Conservation (phyloP, 2,113 vertebrate species). For the Thermophis baileyi region DNA sequence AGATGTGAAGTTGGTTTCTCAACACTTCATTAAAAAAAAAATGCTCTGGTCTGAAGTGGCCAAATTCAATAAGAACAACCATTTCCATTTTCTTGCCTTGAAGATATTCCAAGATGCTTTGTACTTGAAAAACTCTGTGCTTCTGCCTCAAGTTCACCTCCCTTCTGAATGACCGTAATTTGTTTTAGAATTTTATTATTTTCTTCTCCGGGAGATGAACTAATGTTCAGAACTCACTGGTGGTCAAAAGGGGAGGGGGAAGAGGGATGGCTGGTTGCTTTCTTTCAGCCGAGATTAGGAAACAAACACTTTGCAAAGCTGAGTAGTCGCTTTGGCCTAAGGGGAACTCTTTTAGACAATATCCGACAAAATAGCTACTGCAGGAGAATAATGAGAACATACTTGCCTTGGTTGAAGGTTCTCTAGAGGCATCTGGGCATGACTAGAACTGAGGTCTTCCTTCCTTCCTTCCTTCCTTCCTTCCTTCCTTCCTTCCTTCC, state of each 20-base stretch:
- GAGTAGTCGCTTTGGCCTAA: not conserved
- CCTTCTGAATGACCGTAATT: not conserved
- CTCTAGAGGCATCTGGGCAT: not conserved
- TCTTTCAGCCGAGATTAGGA: not conserved
- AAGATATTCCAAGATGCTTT: not conserved
- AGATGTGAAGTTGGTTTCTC: not conserved
- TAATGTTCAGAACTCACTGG: not conserved
- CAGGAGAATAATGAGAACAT: not conserved
- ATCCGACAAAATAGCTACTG: not conserved
- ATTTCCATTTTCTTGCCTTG: not conserved
- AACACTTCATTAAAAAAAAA: not conserved
- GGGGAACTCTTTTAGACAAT: not conserved
- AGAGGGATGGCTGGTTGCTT: not conserved
- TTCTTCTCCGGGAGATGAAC: not conserved
- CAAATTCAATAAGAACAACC: not conserved
- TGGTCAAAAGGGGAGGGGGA: not conserved
- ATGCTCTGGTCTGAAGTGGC: not conserved
- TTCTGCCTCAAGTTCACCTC: not conserved
- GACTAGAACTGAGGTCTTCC: not conserved
- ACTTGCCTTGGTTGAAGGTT: not conserved
- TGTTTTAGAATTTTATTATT: not conserved
- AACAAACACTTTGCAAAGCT: not conserved
- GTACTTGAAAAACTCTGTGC: not conserved
- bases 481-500: not conserved
- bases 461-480: not conserved